Conservation (phyloP, 2,113 vertebrate species). For the Corythoichthys haematopterus region DNA sequence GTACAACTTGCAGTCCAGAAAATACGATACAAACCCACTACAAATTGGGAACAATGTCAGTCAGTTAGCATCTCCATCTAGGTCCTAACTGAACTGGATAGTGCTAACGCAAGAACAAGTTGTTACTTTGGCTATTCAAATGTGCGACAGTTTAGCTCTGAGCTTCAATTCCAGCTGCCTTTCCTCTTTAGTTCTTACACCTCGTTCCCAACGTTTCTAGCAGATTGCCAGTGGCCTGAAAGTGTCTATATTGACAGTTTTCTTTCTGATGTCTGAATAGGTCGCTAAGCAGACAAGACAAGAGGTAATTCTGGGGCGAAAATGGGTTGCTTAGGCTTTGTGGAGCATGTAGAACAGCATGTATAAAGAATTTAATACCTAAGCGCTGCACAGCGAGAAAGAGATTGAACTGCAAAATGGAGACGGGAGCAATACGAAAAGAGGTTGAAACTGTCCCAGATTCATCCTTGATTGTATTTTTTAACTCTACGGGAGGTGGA, state of each 20-base stretch:
- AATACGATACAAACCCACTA: too few species aligned
- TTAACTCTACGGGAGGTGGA: conserved; percentile 5
- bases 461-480: not conserved
- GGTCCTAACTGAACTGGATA: too few species aligned
- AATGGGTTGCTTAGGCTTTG: conserved; percentile 26
- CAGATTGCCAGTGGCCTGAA: not conserved
- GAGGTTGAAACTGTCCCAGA: conserved; percentile 9
- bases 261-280: not conserved
- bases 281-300: not conserved
- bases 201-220: not conserved
- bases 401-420: conserved; percentile 19
- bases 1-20: too few species aligned
- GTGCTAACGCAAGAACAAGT: not conserved
- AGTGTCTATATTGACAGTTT: not conserved
- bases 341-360: conserved; percentile 31
- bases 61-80: too few species aligned
- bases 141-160: not conserved
- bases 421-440: conserved; percentile 12
- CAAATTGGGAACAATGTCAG: too few species aligned
- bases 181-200: not conserved
- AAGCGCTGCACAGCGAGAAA: conserved; percentile 17
- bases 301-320: conserved; percentile 5
- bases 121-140: not conserved
- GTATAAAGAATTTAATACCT: conserved; percentile 42
- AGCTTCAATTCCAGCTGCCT: not conserved